A percentile compares a stretch with the other conserved stretches of the same genome.
Conservation (phyloP, 2,888 invertebrate genomes). For the Deilephila porcellus region DNA sequence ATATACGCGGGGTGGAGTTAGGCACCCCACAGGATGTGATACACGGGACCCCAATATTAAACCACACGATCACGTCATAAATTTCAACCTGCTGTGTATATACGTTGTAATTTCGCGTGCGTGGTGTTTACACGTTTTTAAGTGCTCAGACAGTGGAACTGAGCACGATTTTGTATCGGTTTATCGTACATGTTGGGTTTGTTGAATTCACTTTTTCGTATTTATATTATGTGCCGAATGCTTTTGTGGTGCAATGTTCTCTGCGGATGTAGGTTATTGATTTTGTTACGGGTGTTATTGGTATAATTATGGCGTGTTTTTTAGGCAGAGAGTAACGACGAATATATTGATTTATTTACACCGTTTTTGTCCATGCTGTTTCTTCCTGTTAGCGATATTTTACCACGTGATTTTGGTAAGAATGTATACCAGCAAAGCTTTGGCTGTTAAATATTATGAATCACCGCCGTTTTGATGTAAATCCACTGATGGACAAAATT, state of each 20-base stretch:
- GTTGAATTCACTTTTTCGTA: conserved; percentile 8
- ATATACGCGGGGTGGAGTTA: conserved; percentile 64
- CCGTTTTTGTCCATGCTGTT: too few species aligned
- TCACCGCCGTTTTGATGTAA: too few species aligned
- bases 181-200: conserved; percentile 33
- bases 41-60: conserved; percentile 79
- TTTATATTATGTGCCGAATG: background rate
- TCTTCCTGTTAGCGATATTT: too few species aligned
- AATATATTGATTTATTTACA: too few species aligned
- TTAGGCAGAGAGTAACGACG: too few species aligned
- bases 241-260: background rate
- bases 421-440: too few species aligned
- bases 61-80: conserved; percentile 77
- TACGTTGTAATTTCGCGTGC: conserved; percentile 68
- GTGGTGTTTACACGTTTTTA: conserved; percentile 70
- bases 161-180: conserved; percentile 39
- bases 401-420: too few species aligned
- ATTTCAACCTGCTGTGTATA: conserved; percentile 67
- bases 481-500: too few species aligned
- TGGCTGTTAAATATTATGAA: too few species aligned
- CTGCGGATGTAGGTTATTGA: conserved; percentile 1
- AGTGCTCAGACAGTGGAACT: conserved; percentile 42
- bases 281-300: background rate
- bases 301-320: background rate
- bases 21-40: conserved; percentile 72